A percentile compares a stretch with the other conserved stretches of the same genome.
Conservation (phyloP, 1,140 invertebrate species). For the Maniola jurtina region DNA sequence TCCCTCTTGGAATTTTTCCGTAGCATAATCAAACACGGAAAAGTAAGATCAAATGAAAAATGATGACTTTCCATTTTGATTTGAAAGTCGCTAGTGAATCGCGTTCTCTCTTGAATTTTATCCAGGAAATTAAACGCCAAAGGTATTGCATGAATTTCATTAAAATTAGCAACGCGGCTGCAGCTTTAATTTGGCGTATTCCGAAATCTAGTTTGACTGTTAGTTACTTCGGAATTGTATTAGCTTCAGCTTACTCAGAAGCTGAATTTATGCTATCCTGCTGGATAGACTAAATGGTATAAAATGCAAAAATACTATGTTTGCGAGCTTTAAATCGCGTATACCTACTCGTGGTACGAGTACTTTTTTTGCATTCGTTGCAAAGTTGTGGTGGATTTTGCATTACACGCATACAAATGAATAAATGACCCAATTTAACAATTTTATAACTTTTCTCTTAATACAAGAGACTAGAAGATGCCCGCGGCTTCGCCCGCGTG, state of each 20-base stretch:
- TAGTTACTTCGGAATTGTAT: neutral
- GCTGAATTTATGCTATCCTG: neutral
- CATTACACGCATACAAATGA: no score
- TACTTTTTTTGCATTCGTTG: no score
- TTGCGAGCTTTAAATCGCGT: no score
- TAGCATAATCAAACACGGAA: constrained; percentile 12
- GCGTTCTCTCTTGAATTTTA: constrained; percentile 17
- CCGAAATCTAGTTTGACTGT: neutral
- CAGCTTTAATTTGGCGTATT: constrained; percentile 14
- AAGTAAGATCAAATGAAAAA: constrained; percentile 17
- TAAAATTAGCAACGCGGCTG: constrained; percentile 17
- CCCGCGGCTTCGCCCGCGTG: no score
- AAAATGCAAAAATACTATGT: no score
- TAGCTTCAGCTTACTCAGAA: neutral
- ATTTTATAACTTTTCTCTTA: no score
- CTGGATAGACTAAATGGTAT: neutral
- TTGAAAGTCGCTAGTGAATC: constrained; percentile 17
- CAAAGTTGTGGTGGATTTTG: no score
- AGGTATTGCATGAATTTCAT: constrained; percentile 18
- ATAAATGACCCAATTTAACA: no score
- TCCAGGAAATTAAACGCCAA: constrained; percentile 17
- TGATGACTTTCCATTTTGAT: constrained; percentile 20
- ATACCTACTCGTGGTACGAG: no score
- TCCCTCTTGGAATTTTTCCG: neutral
- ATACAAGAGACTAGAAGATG: no score